Percentiles rank a stretch among this genome's conserved stretches.
Conservation (phyloP, 2,113 vertebrate species). For the Anguilla japonica region DNA sequence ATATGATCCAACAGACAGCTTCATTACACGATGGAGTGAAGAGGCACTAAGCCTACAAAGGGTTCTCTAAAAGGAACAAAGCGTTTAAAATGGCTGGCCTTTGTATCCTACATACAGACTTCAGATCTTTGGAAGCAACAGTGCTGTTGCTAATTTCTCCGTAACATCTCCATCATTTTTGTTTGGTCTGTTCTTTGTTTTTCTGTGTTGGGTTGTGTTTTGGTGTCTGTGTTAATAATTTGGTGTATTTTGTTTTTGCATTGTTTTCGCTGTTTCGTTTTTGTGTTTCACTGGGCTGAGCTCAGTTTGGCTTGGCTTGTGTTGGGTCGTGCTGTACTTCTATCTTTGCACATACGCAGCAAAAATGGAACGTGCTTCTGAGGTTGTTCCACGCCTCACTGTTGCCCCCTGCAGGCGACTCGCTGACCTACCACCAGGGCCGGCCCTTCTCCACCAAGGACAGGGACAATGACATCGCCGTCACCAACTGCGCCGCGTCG, state of each 20-base stretch:
- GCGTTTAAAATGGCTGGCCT: neutral
- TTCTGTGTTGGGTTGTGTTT: neutral
- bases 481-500: constrained; percentile 96
- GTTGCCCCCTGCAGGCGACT: constrained; percentile 79
- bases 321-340: neutral
- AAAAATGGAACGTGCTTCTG: neutral
- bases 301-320: neutral
- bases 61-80: neutral
- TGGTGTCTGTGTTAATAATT: neutral
- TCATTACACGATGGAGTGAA: neutral
- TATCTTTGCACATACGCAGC: neutral
- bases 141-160: neutral
- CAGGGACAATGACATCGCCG: constrained; percentile 93
- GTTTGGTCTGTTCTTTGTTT: neutral
- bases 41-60: neutral
- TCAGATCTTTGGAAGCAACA: neutral
- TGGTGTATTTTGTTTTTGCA: neutral
- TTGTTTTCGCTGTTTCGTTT: neutral
- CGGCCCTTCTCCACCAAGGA: constrained; percentile 97
- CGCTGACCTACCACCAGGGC: constrained; percentile 95
- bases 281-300: neutral
- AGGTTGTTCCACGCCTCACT: neutral
- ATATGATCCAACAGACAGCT: neutral
- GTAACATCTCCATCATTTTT: neutral
- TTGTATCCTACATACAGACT: neutral